A percentile compares a stretch with the other conserved stretches of the same genome.
Conservation (phyloP, 2,888 invertebrate species). For the Lasioglossum morio region DNA sequence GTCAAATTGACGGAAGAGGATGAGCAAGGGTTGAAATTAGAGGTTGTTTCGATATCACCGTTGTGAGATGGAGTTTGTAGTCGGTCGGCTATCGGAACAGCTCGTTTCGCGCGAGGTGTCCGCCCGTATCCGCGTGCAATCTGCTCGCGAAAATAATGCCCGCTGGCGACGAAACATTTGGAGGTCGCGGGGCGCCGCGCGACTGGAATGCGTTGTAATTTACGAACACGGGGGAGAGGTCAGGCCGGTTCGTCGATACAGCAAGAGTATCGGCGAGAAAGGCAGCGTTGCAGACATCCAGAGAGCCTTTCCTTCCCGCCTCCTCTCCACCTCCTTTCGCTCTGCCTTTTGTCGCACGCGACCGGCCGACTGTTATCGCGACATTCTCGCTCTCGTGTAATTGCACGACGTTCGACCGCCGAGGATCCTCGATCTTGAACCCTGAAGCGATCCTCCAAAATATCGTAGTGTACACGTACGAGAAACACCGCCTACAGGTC, state of each 20-base stretch:
- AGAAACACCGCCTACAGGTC: too few species aligned
- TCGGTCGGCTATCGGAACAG: not conserved
- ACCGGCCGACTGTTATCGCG: slow-evolving; percentile 6
- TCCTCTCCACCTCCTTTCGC: not conserved
- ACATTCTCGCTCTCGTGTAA: not conserved
- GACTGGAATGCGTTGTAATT: slow-evolving; percentile 56
- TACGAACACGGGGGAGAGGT: slow-evolving; percentile 51
- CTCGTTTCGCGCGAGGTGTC: not conserved
- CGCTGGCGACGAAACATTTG: slow-evolving; percentile 63
- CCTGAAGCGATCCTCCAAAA: not conserved
- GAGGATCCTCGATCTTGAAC: not conserved
- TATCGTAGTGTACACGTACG: not conserved
- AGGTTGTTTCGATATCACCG: too few species aligned
- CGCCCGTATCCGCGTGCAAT: slow-evolving; percentile 44
- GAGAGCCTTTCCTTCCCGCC: not conserved
- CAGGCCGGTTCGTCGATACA: slow-evolving; percentile 51
- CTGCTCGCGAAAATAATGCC: slow-evolving; percentile 58
- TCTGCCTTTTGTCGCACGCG: slow-evolving; percentile 12
- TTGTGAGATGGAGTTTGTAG: not conserved
- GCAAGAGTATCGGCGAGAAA: slow-evolving; percentile 25
- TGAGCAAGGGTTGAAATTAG: too few species aligned
- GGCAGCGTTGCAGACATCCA: not conserved
- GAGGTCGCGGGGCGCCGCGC: slow-evolving; percentile 55
- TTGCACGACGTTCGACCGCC: not conserved
- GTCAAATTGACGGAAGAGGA: too few species aligned